Base-by-base conservation (phyloP, 2,797 vertebrate genomes). In the Trachops cirrhosus region DNA sequence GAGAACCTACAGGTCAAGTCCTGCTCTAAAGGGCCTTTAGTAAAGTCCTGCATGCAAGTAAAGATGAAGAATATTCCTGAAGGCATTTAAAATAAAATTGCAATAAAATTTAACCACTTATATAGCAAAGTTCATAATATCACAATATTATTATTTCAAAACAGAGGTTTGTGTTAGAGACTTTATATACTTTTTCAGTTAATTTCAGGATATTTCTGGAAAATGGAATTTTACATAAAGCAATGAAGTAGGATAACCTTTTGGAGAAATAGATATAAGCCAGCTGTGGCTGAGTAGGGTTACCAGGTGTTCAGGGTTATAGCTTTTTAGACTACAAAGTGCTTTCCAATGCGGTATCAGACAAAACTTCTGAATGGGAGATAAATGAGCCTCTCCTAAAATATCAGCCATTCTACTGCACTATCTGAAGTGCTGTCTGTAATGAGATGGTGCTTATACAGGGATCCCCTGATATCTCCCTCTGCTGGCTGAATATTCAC, bases 401-500 rank as follows among this genome's bases (percentile, higher is more conserved):
- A 18, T 24, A 32, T 10, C 32, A 96, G 78, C 0, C 2, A 37
- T 77, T 89, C 39, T 37, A 1, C 8, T 3, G 7, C 5, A 5
- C 3, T 86, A 5, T 64, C 29, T 14, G 24, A 73, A 89, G 34
- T 3, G 6, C 16, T 73, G 18, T 3, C 19, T 26, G 2, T 5
- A 29, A 18, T 15, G 22, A 41, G 6, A 70, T 16, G 14, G 6
- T 3, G 39, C 41, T 68, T 21, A 9, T 26, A 14, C n/a, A 12
- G 44, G 3, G 64, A 6, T 3, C 22, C 0, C 1, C 19, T 24
- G 39, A 71, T 50, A 7, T 50, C 73, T 62, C 92, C 74, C 74
- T 93, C 95, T 96, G 64, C 70, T 92, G 97, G 88, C 16, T 83
- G 9, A 74, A 0, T 32, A 21, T 83, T 92, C 90, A 48, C 24